Evolutionary conservation across 2,888 invertebrate genomes (phyloP).

Genomic region (Toxonevra muliebris): DNA sequence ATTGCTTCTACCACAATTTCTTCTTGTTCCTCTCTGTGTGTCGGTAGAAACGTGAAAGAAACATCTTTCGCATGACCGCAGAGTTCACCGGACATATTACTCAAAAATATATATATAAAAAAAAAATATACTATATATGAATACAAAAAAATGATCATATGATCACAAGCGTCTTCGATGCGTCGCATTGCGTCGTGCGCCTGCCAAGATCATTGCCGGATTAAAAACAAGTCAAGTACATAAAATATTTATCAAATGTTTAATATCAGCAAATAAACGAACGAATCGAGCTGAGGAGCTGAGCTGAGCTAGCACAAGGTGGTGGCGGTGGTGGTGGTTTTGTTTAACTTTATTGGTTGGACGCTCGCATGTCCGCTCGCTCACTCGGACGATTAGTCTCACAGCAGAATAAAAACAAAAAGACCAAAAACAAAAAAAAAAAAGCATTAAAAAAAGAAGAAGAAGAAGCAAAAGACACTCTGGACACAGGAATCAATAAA

Average conservation of each 20-base stretch:
- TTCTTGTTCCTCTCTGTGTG: too few species aligned
- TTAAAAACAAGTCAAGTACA: constrained; percentile 39
- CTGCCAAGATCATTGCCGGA: constrained; percentile 32
- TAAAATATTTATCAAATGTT: constrained; percentile 49
- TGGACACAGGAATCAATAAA: constrained; percentile 48
- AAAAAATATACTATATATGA: constrained; percentile 21
- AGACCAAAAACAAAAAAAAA: background rate
- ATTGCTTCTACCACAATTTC: constrained; percentile 11
- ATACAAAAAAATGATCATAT: constrained; percentile 13
- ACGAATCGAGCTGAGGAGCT: constrained; percentile 5
- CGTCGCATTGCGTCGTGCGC: constrained; percentile 24
- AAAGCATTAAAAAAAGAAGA: background rate
- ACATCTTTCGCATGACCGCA: constrained; percentile 49
- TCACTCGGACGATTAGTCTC: background rate
- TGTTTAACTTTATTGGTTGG: constrained; percentile 11
- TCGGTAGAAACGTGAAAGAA: constrained; percentile 31
- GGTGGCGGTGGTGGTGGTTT: constrained; percentile 12
- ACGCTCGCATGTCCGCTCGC: constrained; percentile 5
- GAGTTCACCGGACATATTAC: constrained; percentile 51
- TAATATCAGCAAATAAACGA: constrained; percentile 46
- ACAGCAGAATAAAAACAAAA: background rate
- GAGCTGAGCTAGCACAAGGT: constrained; percentile 12
- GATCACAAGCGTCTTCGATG: constrained; percentile 18
- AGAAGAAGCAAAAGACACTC: constrained; percentile 24
- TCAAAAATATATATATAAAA: constrained; percentile 37